Evolutionary conservation across 37 sponge, comb jelly and placozoan species (phyloP).

Genomic region (Dysidea cf. avara): DNA sequence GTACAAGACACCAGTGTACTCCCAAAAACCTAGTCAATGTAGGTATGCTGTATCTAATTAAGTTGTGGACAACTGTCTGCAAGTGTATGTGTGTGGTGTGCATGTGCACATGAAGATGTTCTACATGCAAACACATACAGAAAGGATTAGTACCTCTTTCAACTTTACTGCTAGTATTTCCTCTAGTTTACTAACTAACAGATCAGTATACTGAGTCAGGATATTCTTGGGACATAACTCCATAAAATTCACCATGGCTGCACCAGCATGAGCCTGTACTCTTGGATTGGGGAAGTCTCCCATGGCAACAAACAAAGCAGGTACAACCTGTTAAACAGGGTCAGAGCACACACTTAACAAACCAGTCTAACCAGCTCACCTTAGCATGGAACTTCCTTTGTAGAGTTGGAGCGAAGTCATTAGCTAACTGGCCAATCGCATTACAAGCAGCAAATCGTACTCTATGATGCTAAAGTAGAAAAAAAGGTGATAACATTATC

Average conservation of each 20-base stretch:
- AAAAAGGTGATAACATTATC: background rate
- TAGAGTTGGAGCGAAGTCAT: conserved; percentile 85
- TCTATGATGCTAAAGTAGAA: conserved; percentile 62
- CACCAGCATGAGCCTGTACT: conserved; percentile 92
- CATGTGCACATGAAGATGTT: too few species aligned
- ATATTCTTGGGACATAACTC: conserved; percentile 88
- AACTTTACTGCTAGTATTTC: conserved; percentile 49
- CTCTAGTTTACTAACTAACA: conserved; percentile 71
- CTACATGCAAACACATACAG: too few species aligned
- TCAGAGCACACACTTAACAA: too few species aligned
- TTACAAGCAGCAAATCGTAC: conserved; percentile 97
- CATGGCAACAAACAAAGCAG: conserved; percentile 80
- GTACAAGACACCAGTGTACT: too few species aligned
- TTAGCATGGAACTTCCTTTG: conserved; percentile 88
- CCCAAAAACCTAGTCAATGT: too few species aligned
- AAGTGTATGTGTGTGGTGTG: too few species aligned
- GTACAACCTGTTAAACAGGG: conserved; percentile 59
- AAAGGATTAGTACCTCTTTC: conserved; percentile 80
- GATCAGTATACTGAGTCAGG: conserved; percentile 69
- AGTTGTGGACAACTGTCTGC: too few species aligned
- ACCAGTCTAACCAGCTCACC: conserved; percentile 28
- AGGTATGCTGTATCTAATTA: too few species aligned
- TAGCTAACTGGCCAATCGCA: conserved; percentile 93
- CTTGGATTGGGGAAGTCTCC: conserved; percentile 83
- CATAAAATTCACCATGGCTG: conserved; percentile 94